These are phyloP conservation scores for Scaptomyza polygonia DNA, from an alignment of 2,888 invertebrate genomes.

Conservation along the genomic window DNA sequence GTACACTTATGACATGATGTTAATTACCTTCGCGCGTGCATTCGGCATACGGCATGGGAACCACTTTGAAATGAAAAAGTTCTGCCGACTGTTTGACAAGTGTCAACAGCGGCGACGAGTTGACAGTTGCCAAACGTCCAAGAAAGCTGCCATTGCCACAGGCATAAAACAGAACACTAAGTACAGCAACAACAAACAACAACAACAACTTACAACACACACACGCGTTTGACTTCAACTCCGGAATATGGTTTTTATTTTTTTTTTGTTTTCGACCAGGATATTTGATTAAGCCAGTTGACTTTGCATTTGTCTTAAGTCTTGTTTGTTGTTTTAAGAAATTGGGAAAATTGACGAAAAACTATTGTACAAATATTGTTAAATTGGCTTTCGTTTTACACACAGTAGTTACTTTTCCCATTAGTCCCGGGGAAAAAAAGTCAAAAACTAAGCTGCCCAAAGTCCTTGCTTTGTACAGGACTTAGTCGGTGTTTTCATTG, in stretches of 20 bases:
- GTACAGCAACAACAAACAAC: slow-evolving; percentile 13
- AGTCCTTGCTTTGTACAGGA: slow-evolving; percentile 15
- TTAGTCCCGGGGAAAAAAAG: slow-evolving; percentile 11
- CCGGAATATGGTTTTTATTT: slow-evolving; percentile 24
- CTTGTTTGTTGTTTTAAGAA: slow-evolving; percentile 41
- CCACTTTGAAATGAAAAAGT: slow-evolving; percentile 76
- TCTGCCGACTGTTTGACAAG: slow-evolving; percentile 69
- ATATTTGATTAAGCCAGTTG: slow-evolving; percentile 57
- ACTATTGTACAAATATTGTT: slow-evolving; percentile 68
- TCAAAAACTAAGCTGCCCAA: slow-evolving; percentile 34
- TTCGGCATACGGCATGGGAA: slow-evolving; percentile 48
- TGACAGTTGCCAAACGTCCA: slow-evolving; percentile 56
- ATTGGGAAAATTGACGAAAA: slow-evolving; percentile 62
- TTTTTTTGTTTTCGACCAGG: slow-evolving; percentile 38
- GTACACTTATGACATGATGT: slow-evolving; percentile 80
- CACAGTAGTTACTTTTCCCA: slow-evolving; percentile 46
- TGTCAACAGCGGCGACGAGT: slow-evolving; percentile 63
- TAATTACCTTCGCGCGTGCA: slow-evolving; percentile 75
- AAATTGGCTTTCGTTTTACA: slow-evolving; percentile 65
- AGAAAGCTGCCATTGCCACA: slow-evolving; percentile 62
- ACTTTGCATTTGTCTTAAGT: slow-evolving; percentile 38
- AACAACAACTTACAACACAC: slow-evolving; percentile 13
- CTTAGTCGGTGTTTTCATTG: slow-evolving; percentile 34
- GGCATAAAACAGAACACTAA: slow-evolving; percentile 33
- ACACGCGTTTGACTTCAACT: slow-evolving; percentile 25